These are phyloP conservation scores for Doryteuthis pealeii DNA, from an alignment of 1,140 invertebrate species.

Conservation along the genomic window DNA sequence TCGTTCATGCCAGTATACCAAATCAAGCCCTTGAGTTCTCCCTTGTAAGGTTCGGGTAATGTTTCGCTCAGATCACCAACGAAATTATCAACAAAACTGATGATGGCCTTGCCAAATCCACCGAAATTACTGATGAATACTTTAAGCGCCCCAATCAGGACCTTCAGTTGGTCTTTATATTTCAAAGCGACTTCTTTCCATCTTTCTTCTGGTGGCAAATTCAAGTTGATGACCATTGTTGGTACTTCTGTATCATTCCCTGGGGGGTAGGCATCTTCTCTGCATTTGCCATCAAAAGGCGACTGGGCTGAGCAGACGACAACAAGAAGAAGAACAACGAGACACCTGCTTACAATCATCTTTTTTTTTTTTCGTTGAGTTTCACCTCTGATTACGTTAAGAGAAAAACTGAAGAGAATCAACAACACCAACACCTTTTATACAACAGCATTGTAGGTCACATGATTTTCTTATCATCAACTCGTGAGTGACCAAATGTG, in stretches of 20 bases:
- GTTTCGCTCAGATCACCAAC: conserved; percentile 22
- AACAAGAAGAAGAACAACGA: too few species aligned
- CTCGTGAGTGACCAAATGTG: too few species aligned
- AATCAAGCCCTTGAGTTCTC: conserved; percentile 62
- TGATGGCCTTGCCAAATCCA: conserved; percentile 34
- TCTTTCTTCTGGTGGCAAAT: conserved; percentile 56
- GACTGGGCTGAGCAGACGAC: background rate
- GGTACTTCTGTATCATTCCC: background rate
- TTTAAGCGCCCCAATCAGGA: conserved; percentile 54
- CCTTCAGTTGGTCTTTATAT: conserved; percentile 45
- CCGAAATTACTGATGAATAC: conserved; percentile 45
- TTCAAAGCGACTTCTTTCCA: conserved; percentile 55
- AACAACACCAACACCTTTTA: too few species aligned
- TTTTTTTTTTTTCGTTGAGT: too few species aligned
- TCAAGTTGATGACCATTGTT: conserved; percentile 38
- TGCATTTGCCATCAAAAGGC: conserved; percentile 17
- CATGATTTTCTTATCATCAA: too few species aligned
- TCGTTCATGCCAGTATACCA: conserved; percentile 57
- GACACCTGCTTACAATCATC: too few species aligned
- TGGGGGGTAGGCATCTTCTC: conserved; percentile 22
- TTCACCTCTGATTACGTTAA: too few species aligned
- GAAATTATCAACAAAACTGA: conserved; percentile 54
- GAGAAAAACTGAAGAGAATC: too few species aligned
- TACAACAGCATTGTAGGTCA: too few species aligned
- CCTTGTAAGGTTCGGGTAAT: conserved; percentile 61